phyloP scores from a whole-genome alignment of 2,888 invertebrate species.

The Andricus quercusramuli region DNA sequence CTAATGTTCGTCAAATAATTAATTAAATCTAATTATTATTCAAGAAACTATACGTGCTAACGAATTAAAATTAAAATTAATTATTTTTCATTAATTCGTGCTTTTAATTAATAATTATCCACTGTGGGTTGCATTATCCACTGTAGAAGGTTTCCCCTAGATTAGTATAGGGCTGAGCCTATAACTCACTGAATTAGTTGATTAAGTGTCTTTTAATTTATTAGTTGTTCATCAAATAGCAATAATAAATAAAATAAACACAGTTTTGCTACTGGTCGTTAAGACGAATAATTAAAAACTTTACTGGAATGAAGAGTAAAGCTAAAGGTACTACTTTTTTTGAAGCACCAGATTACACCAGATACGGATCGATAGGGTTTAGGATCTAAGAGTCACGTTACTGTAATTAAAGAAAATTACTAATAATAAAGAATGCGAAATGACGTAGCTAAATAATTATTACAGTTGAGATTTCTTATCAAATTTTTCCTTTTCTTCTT shows the following conservation, averaged over 20 bases:
- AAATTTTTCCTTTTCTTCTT: conserved; percentile 12
- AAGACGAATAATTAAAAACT: conserved; percentile 13
- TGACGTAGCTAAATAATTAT: background rate
- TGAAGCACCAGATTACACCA: conserved; percentile 18
- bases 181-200: conserved; percentile 42
- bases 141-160: background rate
- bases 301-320: background rate
- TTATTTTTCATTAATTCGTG: too few species aligned
- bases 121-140: too few species aligned
- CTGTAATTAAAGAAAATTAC: conserved; percentile 29
- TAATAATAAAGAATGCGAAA: conserved; percentile 28
- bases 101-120: too few species aligned
- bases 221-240: conserved; percentile 49
- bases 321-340: conserved; percentile 17
- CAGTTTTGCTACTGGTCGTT: conserved; percentile 54
- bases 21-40: too few species aligned
- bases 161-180: conserved; percentile 11
- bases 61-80: too few species aligned
- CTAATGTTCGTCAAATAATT: too few species aligned
- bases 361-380: conserved; percentile 30
- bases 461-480: conserved; percentile 13
- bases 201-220: conserved; percentile 48
- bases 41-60: too few species aligned
- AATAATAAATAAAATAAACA: conserved; percentile 47
- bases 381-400: conserved; percentile 22